Evolutionary conservation across 2,888 invertebrate species (phyloP), one percentile per base, ranked within the genome.

Genomic region (Tenthredo notha): DNA sequence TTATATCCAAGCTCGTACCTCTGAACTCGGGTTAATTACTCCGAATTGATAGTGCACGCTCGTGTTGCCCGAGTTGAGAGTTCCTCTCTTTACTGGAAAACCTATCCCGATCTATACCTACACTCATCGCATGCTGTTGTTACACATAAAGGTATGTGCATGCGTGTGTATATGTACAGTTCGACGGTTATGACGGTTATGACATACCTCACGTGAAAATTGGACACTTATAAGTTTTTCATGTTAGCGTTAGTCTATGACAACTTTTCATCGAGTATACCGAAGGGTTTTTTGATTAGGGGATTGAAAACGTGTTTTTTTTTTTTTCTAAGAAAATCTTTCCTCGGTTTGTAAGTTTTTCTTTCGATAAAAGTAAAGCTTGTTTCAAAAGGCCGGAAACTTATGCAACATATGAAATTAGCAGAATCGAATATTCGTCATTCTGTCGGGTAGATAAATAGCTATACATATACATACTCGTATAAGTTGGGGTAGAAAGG

Each of bases 11-110:
- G 43, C 50, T 83, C 70, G 47, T 67, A 67, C 58, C 67, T 47
- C 83, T 47, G 65, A 21, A 65, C 58, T 18, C 10, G n/a, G 83
- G 83, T 83, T 83, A 83, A 83, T 83, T 83, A 83, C 47, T 29
- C 47, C 29, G 67, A 67, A 83, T 83, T 70, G 83, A 83, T 83
- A 70, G 50, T 43, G 21, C 80, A 47, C 83, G 83, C 43, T 83
- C 83, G 33, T 40, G 83, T 83, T 83, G 29, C 25, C 18, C 47
- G 67, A 43, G 25, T 37, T 61, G 61, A 61, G 25, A 61, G 25
- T 61, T 40, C 83, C 37, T 37, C 77, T 77, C 50, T 50, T 50
- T 33, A 50, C 50, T n/a, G 84, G 84, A 67, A 33, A 77, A 72
- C 85, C 83, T 82, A 43, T 74, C 2, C 21, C 18, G n/a, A 70